Conservation (phyloP, 1,140 invertebrate genomes). For the Nomia melanderi region DNA sequence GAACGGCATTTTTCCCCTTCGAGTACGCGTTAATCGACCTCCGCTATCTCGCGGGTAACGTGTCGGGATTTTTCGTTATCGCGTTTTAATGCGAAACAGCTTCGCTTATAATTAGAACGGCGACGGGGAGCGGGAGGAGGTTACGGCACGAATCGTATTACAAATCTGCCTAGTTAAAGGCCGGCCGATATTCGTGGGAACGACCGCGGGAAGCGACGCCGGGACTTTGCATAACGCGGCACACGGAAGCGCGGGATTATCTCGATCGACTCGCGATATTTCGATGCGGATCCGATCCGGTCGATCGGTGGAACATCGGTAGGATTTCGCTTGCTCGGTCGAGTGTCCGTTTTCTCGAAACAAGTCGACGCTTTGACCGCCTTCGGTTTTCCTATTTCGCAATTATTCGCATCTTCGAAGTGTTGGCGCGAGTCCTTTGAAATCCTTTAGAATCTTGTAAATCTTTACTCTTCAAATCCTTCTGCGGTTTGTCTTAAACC, state of each 20-base stretch:
- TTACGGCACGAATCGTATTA: constrained; percentile 32
- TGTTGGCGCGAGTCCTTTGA: no score
- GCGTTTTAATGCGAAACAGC: background rate
- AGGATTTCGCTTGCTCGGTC: background rate
- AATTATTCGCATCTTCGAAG: no score
- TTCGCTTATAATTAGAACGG: constrained; percentile 4
- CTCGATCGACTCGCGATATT: constrained; percentile 20
- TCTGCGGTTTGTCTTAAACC: no score
- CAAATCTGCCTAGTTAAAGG: constrained; percentile 25
- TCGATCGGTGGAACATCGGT: no score
- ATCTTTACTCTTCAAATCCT: no score
- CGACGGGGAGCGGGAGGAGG: background rate
- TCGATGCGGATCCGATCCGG: constrained; percentile 8
- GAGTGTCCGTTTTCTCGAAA: no score
- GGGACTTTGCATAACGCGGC: constrained; percentile 25
- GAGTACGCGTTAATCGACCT: no score
- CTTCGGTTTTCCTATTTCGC: no score
- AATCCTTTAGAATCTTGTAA: no score
- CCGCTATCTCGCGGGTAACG: no score
- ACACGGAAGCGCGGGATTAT: constrained; percentile 26
- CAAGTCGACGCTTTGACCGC: no score
- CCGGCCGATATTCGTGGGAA: constrained; percentile 47
- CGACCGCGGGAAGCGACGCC: background rate
- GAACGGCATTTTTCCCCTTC: no score
- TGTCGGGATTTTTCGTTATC: background rate